Evolutionary conservation across 2,113 vertebrate genomes (phyloP).

Genomic region (Excalfactoria chinensis): DNA sequence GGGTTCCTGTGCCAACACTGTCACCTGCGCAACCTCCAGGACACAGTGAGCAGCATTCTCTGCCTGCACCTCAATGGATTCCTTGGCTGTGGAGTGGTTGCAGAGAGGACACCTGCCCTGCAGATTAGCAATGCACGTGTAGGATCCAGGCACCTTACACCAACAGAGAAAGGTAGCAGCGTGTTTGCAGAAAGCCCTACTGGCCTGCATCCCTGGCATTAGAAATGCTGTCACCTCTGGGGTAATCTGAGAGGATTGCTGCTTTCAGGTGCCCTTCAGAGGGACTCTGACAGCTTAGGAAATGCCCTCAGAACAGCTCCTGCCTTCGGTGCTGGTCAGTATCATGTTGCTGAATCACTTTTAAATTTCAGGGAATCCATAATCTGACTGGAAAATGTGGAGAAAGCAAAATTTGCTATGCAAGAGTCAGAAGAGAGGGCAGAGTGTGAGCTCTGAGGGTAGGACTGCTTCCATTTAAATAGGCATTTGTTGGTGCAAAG

Average conservation of each 20-base stretch:
- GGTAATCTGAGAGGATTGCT: background rate
- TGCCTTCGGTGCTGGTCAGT: background rate
- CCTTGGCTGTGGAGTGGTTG: background rate
- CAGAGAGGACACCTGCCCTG: background rate
- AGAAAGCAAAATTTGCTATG: background rate
- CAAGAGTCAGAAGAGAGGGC: background rate
- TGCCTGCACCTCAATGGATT: background rate
- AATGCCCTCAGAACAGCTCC: fast-evolving
- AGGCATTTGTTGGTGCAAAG: background rate
- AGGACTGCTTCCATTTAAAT: background rate
- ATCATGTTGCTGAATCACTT: background rate
- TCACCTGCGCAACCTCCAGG: background rate
- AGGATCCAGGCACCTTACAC: background rate
- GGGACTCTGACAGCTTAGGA: background rate
- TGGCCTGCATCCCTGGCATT: background rate
- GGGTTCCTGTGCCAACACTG: fast-evolving
- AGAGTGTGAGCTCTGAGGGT: background rate
- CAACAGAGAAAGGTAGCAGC: background rate
- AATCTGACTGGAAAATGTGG: background rate
- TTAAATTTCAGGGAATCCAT: background rate
- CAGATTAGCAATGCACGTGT: background rate
- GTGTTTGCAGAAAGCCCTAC: background rate
- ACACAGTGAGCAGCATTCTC: background rate
- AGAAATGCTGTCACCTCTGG: background rate
- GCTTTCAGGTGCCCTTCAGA: background rate